Base-by-base conservation (phyloP, 2,888 invertebrate species). In the Eumerus sabulonum region DNA sequence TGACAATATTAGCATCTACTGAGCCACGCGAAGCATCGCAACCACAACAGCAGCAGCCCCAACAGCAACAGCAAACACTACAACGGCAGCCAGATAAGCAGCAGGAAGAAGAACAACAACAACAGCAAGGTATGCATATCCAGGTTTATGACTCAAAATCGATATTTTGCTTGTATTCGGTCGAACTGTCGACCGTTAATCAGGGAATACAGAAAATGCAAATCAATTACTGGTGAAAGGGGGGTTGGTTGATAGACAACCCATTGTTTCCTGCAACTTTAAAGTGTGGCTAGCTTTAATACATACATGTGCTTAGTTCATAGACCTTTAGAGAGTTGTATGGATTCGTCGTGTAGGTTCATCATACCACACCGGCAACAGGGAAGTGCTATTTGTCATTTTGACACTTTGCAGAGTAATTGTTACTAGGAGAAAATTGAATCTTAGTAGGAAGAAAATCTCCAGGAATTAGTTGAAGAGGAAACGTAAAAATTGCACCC, bases 1-100 rank as follows among this genome's bases (percentile, higher is more conserved):
- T 62, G 67, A 73, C 73, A 73, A 73, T 67, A 42, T 35, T 79
- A 63, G 44, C 73, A 79, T 79, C 77, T 18, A 42, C 67, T 11
- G 40, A 67, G 40, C 47, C 44, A 42, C 38, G 38, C 38, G 68
- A 79, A 63, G 53, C 47, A 73, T 68, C 60, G 12, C 45, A 51
- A 47, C 66, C 64, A 77, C 60, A 51, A 51, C 77, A 68, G 54
- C 77, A 59, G 40, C 47, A 19, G 35, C 57, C 13, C 35, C 76
- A 50, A 35, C 73, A 13, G 16, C 44, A 9, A 14, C 59, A 11
- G 44, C 71, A 44, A 13, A 56, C 45, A 27, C 74, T 18, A 14
- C 54, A 48, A 12, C 67, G 12, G 16, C 73, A 67, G 47, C 62
- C 56, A 50, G 57, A 74, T 17, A 68, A 67, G 51, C 57, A 60